Base-by-base conservation (phyloP, 1,140 invertebrate genomes). In the Anadara kagoshimensis region DNA sequence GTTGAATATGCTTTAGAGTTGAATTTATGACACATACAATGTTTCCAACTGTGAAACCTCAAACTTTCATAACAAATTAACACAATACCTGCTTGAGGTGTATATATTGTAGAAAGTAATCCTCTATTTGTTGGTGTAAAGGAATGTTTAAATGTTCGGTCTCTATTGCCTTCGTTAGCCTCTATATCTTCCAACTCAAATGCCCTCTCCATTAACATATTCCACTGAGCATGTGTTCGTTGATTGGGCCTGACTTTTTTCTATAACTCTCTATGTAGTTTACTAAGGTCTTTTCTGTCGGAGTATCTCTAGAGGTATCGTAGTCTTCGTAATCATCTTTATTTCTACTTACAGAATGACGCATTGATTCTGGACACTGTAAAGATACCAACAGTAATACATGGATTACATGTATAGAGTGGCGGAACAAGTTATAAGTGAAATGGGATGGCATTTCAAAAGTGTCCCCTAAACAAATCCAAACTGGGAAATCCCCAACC, bases 211-310 rank as follows among this genome's bases (percentile, higher is more conserved):
- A 99, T 92, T 80, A 98, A 92, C 62, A 95, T 91, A 66, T 92
- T 92, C 96, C 97, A 99, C 83, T 98, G 95, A 0, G 96, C 96
- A 88, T 97, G 95, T 20, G 96, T 97, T 5, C 92, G 87, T 49
- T 89, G 85, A 68, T n/a, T 90, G 85, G 44, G 85, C 88, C 75
- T 91, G 90, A 26, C 78, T 79, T 18, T 78, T 78, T 58, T 88
- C 85, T 54, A 92, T 91, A 7, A 92, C 85, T 77, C 88, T 86
- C 20, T 95, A 90, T 99, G 96, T 5, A 98, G 88, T 0, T 94
- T 84, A 90, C 87, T 64, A 90, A 76, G n/a, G 79, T 69, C 45
- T 86, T 83, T 69, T 87, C 85, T 56, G 83, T 83, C 5, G 85
- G 78, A 3, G 79, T 96, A 78, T 97, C 93, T 3, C 93, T 93